Evolutionary conservation across 2,113 vertebrate species (phyloP).

Genomic region (Cololabis saira): DNA sequence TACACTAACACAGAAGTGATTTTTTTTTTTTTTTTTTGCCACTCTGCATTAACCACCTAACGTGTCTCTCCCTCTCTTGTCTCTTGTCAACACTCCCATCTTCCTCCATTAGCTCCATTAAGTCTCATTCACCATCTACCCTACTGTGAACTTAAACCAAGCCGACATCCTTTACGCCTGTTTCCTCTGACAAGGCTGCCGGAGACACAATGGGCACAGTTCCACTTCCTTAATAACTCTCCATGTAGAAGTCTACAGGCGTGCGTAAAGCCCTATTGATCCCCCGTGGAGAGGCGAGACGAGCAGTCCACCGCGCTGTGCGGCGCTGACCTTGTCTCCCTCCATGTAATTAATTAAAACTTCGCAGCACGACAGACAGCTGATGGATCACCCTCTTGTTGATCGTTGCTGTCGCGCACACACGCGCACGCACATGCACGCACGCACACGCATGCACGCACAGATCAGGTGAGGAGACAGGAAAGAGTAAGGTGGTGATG

Average conservation of each 20-base stretch:
- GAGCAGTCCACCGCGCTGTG: slow-evolving; percentile 51
- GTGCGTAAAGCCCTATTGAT: slow-evolving; percentile 77
- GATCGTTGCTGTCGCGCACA: slow-evolving; percentile 64
- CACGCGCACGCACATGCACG: slow-evolving; percentile 3
- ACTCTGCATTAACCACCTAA: slow-evolving; percentile 52
- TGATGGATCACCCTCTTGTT: slow-evolving; percentile 79
- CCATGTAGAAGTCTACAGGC: slow-evolving; percentile 60
- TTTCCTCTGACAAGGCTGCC: slow-evolving; percentile 62
- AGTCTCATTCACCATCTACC: slow-evolving; percentile 60
- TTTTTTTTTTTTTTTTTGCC: too few species aligned
- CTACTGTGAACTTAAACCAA: slow-evolving; percentile 67
- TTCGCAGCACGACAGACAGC: slow-evolving; percentile 73
- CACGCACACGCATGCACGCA: too few species aligned
- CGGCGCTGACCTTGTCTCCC: slow-evolving; percentile 75
- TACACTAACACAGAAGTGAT: slow-evolving; percentile 5
- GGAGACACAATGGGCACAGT: slow-evolving; percentile 59
- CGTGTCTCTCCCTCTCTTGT: slow-evolving; percentile 36
- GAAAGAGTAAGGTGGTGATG: slow-evolving; percentile 13
- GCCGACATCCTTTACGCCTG: slow-evolving; percentile 56
- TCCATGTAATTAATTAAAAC: slow-evolving; percentile 81
- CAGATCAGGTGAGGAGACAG: neutral
- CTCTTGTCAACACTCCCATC: slow-evolving; percentile 52
- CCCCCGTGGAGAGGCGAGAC: slow-evolving; percentile 62
- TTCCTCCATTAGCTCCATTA: slow-evolving; percentile 73
- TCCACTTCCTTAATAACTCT: slow-evolving; percentile 76